Evolutionary conservation across 37 sponge, comb jelly and placozoan species (phyloP).

Genomic region (Axinella damicornis): DNA sequence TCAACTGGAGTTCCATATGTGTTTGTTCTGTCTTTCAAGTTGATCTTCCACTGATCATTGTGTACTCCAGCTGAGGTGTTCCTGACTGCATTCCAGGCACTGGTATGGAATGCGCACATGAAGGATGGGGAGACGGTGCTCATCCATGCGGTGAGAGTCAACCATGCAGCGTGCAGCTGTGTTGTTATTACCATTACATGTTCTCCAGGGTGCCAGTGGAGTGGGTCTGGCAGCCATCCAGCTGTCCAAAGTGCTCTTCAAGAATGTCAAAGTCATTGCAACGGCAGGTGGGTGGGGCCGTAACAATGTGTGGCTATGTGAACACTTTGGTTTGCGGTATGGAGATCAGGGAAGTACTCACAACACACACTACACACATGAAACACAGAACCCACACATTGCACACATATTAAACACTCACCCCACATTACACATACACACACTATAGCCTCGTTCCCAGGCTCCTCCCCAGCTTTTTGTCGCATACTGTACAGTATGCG

Average conservation of each 20-base stretch:
- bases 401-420: background rate
- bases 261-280: constrained; percentile 56
- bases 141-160: constrained; percentile 79
- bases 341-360: too few relatives aligned
- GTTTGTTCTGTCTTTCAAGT: too few relatives aligned
- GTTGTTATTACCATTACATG: background rate
- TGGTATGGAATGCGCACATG: constrained; percentile 69
- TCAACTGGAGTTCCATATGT: too few relatives aligned
- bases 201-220: constrained; percentile 81
- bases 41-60: too few relatives aligned
- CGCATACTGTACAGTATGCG: too few relatives aligned
- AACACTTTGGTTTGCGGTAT: too few relatives aligned
- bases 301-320: too few relatives aligned
- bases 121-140: constrained; percentile 76
- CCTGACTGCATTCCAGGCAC: constrained; percentile 87
- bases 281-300: constrained; percentile 78
- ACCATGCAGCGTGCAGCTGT: background rate
- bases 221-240: constrained; percentile 88
- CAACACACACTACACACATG: too few relatives aligned
- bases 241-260: constrained; percentile 64
- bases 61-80: constrained; percentile 82
- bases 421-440: too few relatives aligned
- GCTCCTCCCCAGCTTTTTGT: too few relatives aligned
- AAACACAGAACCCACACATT: background rate
- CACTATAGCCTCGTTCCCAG: too few relatives aligned